Evolutionary conservation across 2,113 vertebrate species (phyloP).

Genomic region (Rallus limicola): DNA sequence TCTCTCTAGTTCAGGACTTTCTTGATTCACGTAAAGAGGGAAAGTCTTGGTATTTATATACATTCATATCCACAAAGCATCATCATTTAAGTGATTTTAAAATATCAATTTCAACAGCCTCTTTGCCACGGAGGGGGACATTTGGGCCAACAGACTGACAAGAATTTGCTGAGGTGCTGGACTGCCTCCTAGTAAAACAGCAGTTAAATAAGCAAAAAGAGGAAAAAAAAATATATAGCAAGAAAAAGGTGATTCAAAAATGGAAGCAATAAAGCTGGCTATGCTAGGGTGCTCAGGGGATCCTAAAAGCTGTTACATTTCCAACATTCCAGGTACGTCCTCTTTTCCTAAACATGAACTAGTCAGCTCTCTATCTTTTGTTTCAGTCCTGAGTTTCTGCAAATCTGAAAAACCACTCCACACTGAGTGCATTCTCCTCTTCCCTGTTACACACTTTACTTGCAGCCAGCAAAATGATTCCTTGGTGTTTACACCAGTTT

Average conservation of each 20-base stretch:
- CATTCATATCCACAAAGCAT: not conserved
- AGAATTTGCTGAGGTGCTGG: not conserved
- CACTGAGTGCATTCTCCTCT: not conserved
- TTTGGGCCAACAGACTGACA: not conserved
- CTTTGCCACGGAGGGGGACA: not conserved
- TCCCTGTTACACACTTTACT: not conserved
- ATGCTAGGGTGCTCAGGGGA: not conserved
- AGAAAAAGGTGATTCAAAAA: slow-evolving; percentile 10
- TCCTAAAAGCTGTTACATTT: not conserved
- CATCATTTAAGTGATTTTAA: not conserved
- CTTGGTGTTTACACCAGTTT: not conserved
- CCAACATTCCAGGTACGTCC: not conserved
- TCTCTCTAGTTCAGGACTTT: not conserved
- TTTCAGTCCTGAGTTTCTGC: not conserved
- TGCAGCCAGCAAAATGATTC: not conserved
- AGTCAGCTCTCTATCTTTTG: not conserved
- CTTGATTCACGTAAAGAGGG: not conserved
- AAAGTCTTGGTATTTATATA: not conserved
- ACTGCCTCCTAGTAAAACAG: not conserved
- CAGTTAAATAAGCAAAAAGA: not conserved
- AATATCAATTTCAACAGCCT: not conserved
- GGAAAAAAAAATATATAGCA: not conserved
- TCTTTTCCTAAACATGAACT: not conserved
- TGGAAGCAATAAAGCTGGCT: not conserved
- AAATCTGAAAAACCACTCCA: not conserved